Percentiles rank a stretch among this genome's conserved stretches.
Conservation (phyloP, 2,797 vertebrate species). For the Anguilla megastoma region DNA sequence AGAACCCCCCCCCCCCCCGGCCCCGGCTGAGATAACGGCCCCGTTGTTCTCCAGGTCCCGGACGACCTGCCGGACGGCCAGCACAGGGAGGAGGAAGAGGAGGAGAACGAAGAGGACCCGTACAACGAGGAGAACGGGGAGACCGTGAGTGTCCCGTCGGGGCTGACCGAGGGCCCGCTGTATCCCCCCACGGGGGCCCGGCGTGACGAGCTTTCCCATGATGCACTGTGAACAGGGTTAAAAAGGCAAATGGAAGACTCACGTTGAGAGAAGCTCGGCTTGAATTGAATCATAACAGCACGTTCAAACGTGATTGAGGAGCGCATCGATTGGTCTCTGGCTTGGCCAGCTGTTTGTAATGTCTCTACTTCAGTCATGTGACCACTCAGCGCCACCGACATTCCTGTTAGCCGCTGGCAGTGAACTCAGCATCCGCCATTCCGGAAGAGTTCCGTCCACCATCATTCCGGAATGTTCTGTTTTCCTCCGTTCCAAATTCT, state of each 20-base stretch:
- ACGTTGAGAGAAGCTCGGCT: too few species aligned
- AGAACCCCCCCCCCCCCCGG: too few species aligned
- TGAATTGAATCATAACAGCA: too few species aligned
- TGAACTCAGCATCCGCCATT: not conserved
- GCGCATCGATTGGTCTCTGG: not conserved
- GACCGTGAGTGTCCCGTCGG: constrained; percentile 68
- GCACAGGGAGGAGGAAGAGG: constrained; percentile 66
- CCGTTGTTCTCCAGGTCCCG: constrained; percentile 74
- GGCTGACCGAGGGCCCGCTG: not conserved
- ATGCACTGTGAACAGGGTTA: not conserved
- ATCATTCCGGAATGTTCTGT: not conserved
- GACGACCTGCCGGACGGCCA: constrained; percentile 86
- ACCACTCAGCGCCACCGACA: not conserved
- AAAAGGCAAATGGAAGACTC: not conserved
- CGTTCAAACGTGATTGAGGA: not conserved
- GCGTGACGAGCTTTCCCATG: not conserved
- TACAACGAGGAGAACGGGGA: constrained; percentile 87
- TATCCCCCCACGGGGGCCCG: not conserved
- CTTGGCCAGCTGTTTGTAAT: not conserved
- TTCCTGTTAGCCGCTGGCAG: not conserved
- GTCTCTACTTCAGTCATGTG: not conserved
- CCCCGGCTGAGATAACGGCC: not conserved
- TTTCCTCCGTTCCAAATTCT: not conserved
- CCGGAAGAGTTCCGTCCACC: not conserved
- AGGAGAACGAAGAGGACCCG: constrained; percentile 82